phyloP scores from a whole-genome alignment of 2,797 vertebrate species.

The Moxostoma hubbsi region DNA sequence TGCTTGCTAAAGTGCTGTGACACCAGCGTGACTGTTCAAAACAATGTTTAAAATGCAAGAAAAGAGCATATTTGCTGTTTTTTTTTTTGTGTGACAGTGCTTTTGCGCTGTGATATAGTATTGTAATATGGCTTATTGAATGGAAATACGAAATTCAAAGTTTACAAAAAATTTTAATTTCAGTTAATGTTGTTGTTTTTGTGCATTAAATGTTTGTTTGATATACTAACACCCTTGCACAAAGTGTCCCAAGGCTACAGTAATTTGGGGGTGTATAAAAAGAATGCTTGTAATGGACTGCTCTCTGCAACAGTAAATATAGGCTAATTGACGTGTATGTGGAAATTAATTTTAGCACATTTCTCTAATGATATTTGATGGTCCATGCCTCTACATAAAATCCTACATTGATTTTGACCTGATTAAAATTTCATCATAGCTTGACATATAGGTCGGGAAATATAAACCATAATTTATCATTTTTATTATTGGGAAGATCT shows the following conservation, averaged over 20 bases:
- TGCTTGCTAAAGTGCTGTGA: neutral
- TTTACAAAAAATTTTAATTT: too few species aligned
- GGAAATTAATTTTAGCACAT: neutral
- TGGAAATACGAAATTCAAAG: too few species aligned
- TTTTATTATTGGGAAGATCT: constrained; percentile 24
- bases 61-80: too few species aligned
- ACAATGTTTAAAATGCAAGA: neutral
- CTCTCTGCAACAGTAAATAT: neutral
- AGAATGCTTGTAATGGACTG: neutral
- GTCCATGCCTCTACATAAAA: neutral
- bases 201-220: neutral
- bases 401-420: neutral
- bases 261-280: neutral
- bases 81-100: too few species aligned
- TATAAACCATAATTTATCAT: constrained; percentile 35
- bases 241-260: neutral
- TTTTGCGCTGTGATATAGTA: too few species aligned
- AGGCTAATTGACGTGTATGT: neutral
- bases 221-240: neutral
- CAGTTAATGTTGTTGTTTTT: neutral
- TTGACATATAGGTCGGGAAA: constrained; percentile 14
- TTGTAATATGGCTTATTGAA: too few species aligned
- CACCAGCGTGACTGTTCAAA: neutral
- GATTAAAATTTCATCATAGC: constrained; percentile 33
- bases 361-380: neutral